Base-by-base conservation (phyloP, 2,797 vertebrate species). In the Onychomys arenicola region DNA sequence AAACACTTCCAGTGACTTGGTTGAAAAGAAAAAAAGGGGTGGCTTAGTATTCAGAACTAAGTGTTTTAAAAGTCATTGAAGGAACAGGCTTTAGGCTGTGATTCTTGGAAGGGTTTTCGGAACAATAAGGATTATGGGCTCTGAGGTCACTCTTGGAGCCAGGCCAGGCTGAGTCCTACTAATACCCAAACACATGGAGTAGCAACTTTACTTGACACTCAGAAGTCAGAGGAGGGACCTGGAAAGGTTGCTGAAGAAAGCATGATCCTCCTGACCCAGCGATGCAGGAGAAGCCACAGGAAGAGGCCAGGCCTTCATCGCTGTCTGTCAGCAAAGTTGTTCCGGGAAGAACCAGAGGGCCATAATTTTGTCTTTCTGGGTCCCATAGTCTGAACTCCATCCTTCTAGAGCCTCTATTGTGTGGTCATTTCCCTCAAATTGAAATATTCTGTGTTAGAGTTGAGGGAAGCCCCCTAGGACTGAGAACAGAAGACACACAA, bases 61-160 rank as follows among this genome's bases (percentile, higher is more conserved):
- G 43, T 52, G 52, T 83, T 90, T 82, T 78, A 91, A 77, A 96
- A 67, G 21, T 61, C 75, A 40, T 0, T 11, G 57, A 92, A 91
- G 84, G 46, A 95, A 87, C 34, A 91, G 32, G 19, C 80, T 96
- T 61, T 32, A 81, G 57, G 81, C 43, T 93, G 37, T 21, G 37
- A 46, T 23, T 94, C 76, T 93, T 90, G 37, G 43, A 87, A 91
- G 6, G 67, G 37, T 27, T 78, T 65, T 94, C 8, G 40, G 46
- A 76, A 83, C n/a, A 37, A 25, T 57, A 46, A 81, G 67, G 88
- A 71, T 85, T 32, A 67, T 40, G n/a, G 32, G 55, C 27, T 90
- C 63, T 40, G 21, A 91, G n/a, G 11, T 83, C 83, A 95, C 34
- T 14, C 8, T 37, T 76, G 69, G 83, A 52, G 55, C 27, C 77